Conservation (phyloP, 2,113 vertebrate genomes). For the Ploceus nigricollis region DNA sequence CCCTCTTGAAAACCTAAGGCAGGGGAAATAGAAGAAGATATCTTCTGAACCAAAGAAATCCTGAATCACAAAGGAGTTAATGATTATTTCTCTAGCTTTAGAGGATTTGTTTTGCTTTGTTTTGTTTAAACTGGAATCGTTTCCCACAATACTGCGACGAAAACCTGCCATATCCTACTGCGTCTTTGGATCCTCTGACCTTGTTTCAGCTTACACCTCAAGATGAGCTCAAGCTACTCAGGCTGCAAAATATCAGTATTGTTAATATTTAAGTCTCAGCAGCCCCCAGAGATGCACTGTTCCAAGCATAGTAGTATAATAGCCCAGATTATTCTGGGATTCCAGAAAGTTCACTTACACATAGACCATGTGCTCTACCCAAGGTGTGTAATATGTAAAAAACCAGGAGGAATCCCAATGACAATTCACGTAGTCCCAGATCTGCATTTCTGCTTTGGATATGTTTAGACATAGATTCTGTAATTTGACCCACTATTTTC, state of each 20-base stretch:
- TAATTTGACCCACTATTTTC: not conserved
- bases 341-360: not conserved
- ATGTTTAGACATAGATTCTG: not conserved
- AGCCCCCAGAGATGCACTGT: not conserved
- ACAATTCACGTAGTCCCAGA: not conserved
- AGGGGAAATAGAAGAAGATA: not conserved
- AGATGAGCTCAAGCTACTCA: not conserved
- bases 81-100: slow-evolving; percentile 57
- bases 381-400: not conserved
- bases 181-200: not conserved
- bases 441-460: not conserved
- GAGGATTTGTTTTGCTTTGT: slow-evolving; percentile 33
- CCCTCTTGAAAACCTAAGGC: slow-evolving; percentile 19
- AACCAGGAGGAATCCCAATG: not conserved
- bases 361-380: not conserved
- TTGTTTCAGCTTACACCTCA: not conserved
- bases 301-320: not conserved
- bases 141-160: slow-evolving; percentile 22
- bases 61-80: slow-evolving; percentile 59
- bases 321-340: not conserved
- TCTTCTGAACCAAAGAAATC: slow-evolving; percentile 60
- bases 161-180: not conserved
- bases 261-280: not conserved
- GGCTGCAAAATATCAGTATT: not conserved
- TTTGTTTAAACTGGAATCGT: slow-evolving; percentile 25